Evolutionary conservation across 2,113 vertebrate genomes (phyloP).

Genomic region (Equus quagga): DNA sequence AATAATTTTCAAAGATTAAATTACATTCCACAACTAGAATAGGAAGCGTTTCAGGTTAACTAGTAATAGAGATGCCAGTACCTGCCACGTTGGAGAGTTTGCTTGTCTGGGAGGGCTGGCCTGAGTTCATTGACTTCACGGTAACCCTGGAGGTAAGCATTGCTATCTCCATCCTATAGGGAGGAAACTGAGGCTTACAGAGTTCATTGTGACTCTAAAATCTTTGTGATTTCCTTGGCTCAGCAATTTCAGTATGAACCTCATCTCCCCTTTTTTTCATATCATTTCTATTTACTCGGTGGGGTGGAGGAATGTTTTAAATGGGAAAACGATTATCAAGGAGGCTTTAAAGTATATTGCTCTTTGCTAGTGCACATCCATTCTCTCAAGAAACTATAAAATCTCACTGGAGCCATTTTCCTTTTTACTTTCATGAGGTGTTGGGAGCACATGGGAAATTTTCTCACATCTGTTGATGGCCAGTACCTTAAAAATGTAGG

Average conservation of each 20-base stretch:
- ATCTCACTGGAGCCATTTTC: background rate
- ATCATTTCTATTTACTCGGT: background rate
- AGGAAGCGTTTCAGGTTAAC: background rate
- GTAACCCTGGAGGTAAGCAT: rapidly evolving
- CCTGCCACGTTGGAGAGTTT: rapidly evolving
- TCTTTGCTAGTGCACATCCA: background rate
- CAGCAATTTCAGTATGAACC: background rate
- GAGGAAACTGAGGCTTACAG: background rate
- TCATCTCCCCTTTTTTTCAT: rapidly evolving
- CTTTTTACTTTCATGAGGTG: background rate
- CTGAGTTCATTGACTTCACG: rapidly evolving
- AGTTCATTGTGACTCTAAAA: background rate
- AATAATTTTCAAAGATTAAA: rapidly evolving
- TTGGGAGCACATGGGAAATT: background rate
- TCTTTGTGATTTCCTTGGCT: background rate
- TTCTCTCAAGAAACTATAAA: background rate
- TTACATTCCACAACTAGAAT: too few species aligned
- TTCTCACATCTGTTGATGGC: rapidly evolving
- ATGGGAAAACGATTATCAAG: too few species aligned
- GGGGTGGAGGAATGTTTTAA: background rate
- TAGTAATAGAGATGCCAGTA: rapidly evolving
- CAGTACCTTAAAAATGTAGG: background rate
- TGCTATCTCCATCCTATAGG: rapidly evolving
- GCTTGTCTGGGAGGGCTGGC: rapidly evolving
- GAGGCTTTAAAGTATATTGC: too few species aligned